Base-by-base conservation (phyloP, 2,888 invertebrate genomes). In the Euproctis similis region DNA sequence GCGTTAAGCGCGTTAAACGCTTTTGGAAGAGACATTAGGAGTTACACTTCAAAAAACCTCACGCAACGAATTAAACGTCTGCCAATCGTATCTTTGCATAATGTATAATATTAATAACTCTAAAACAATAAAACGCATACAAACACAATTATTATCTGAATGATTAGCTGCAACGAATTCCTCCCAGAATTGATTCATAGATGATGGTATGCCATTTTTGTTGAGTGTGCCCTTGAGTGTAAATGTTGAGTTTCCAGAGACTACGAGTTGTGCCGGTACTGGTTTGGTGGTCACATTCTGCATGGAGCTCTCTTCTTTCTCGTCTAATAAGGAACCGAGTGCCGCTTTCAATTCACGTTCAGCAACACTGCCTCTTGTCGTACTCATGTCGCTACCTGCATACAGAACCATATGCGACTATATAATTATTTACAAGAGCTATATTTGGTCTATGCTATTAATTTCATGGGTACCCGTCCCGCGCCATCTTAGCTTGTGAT, bases 21-120 rank as follows among this genome's bases (percentile, higher is more conserved):
- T n/a, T n/a, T n/a, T n/a, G n/a, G n/a, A n/a, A n/a, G n/a, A n/a
- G n/a, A n/a, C n/a, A n/a, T n/a, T n/a, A n/a, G n/a, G n/a, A n/a
- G n/a, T n/a, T n/a, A n/a, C n/a, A n/a, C n/a, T n/a, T n/a, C n/a
- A n/a, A n/a, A n/a, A n/a, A n/a, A n/a, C n/a, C n/a, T n/a, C n/a
- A n/a, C n/a, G n/a, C n/a, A n/a, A n/a, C n/a, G n/a, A n/a, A n/a
- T n/a, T n/a, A n/a, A n/a, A n/a, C n/a, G n/a, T n/a, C n/a, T n/a
- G n/a, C n/a, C n/a, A n/a, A n/a, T n/a, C 59, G 62, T 65, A 72
- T 63, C 46, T 61, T 60, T 61, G 67, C 52, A 77, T 63, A 47
- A 36, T 44, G 34, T 71, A 54, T 72, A 34, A 40, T 48, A 78
- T 60, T 71, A 75, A 47, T 46, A 51, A 51, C 60, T 77, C 53